A percentile compares a stretch with the other conserved stretches of the same genome.
These are phyloP conservation scores for Sterrhoptilus dennistouni DNA, from an alignment of 2,113 vertebrate genomes.

Conservation along the genomic window DNA sequence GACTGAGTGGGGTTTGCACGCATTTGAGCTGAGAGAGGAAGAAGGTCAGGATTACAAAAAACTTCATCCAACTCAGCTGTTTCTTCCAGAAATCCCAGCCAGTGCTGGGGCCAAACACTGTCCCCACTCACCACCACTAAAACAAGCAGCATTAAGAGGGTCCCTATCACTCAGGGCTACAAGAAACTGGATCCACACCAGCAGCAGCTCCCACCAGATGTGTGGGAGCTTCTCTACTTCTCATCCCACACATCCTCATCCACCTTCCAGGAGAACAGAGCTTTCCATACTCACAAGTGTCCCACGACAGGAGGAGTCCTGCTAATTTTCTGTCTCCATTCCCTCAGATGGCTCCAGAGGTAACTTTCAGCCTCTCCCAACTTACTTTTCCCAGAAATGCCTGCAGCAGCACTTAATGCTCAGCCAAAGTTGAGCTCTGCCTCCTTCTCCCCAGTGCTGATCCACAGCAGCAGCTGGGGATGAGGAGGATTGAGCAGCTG, in stretches of 20 bases:
- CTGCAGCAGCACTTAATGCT: not conserved
- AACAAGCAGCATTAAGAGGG: not conserved
- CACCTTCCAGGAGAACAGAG: not conserved
- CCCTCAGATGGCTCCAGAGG: not conserved
- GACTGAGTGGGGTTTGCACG: not conserved
- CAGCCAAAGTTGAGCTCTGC: not conserved
- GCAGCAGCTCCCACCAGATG: accelerated
- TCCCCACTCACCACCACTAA: accelerated
- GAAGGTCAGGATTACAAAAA: not conserved
- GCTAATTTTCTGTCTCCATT: not conserved
- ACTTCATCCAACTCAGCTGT: not conserved
- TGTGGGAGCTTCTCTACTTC: not conserved
- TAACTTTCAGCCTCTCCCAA: not conserved
- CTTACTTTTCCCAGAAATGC: not conserved
- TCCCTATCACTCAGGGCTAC: not conserved
- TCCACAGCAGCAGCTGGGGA: not conserved
- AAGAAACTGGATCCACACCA: accelerated
- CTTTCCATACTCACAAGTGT: constrained; percentile 42
- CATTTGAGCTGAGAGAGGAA: not conserved
- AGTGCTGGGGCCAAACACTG: accelerated
- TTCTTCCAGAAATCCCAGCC: not conserved
- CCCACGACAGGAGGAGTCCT: not conserved
- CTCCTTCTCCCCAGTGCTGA: not conserved
- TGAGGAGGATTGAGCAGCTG: not conserved
- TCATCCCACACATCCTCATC: not conserved